A percentile compares a stretch with the other conserved stretches of the same genome.
These are phyloP conservation scores for Oasisia sp. DNA, from an alignment of 2,888 invertebrate genomes.

Conservation along the genomic window DNA sequence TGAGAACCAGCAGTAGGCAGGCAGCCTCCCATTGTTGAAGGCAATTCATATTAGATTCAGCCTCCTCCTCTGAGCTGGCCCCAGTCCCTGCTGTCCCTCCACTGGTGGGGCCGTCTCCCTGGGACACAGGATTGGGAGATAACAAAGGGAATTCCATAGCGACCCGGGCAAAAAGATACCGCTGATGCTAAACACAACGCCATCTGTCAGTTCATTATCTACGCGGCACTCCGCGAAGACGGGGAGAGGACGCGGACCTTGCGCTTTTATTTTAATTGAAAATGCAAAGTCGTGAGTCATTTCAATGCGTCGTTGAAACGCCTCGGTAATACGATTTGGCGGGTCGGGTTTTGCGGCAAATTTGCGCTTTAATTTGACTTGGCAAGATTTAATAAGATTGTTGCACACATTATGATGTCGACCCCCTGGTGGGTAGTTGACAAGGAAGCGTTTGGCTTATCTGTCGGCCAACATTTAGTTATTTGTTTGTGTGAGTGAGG, in stretches of 20 bases:
- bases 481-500: too few species aligned
- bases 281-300: background rate
- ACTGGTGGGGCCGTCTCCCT: background rate
- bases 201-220: background rate
- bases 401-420: background rate
- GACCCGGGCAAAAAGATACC: background rate
- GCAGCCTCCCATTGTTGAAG: background rate
- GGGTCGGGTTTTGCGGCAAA: background rate
- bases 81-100: background rate
- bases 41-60: background rate
- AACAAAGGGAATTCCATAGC: slow-evolving; percentile 17
- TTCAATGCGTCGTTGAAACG: background rate
- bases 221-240: background rate
- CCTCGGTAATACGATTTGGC: background rate
- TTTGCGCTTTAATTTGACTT: background rate
- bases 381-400: background rate
- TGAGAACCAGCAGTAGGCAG: background rate
- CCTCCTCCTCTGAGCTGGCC: background rate
- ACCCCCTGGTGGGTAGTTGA: too few species aligned
- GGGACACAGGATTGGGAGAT: background rate
- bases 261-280: background rate
- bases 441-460: too few species aligned
- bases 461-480: too few species aligned
- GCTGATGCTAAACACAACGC: background rate
- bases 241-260: background rate